Conservation (phyloP, 2,797 vertebrate genomes). For the Neosilurus hyrtlii region DNA sequence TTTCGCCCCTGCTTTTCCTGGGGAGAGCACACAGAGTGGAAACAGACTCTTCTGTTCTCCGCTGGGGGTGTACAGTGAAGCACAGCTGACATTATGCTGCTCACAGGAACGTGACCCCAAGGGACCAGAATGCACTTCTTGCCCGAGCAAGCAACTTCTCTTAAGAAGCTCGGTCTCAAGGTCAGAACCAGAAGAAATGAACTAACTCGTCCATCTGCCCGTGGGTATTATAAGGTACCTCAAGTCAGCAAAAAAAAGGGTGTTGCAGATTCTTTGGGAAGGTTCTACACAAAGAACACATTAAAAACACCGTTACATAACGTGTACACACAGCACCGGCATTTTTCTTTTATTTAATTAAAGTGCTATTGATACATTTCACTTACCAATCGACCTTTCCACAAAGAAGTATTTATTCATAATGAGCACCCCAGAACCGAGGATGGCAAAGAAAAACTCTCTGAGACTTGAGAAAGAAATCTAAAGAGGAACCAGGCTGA, state of each 20-base stretch:
- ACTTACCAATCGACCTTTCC: too few species aligned
- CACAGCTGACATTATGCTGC: background rate
- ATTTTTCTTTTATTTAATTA: background rate
- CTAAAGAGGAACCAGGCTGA: background rate
- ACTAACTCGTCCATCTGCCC: background rate
- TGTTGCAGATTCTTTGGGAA: background rate
- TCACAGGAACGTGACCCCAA: background rate
- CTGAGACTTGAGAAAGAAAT: background rate
- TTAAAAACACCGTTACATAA: background rate
- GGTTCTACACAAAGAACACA: background rate
- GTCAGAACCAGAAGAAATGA: background rate
- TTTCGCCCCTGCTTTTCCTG: slow-evolving; percentile 5
- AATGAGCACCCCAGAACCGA: background rate
- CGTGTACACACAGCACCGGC: background rate
- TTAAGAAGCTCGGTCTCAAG: background rate
- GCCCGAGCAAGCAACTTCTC: background rate
- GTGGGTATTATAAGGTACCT: background rate
- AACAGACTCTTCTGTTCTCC: background rate
- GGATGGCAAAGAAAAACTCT: background rate
- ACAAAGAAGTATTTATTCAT: background rate
- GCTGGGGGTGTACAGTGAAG: background rate
- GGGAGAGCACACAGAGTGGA: background rate
- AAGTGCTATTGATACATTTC: too few species aligned
- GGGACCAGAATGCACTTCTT: slow-evolving; percentile 4
- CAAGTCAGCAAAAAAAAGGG: background rate